These are phyloP conservation scores for Trichomalopsis sarcophagae DNA, from an alignment of 1,140 invertebrate species.

Conservation along the genomic window DNA sequence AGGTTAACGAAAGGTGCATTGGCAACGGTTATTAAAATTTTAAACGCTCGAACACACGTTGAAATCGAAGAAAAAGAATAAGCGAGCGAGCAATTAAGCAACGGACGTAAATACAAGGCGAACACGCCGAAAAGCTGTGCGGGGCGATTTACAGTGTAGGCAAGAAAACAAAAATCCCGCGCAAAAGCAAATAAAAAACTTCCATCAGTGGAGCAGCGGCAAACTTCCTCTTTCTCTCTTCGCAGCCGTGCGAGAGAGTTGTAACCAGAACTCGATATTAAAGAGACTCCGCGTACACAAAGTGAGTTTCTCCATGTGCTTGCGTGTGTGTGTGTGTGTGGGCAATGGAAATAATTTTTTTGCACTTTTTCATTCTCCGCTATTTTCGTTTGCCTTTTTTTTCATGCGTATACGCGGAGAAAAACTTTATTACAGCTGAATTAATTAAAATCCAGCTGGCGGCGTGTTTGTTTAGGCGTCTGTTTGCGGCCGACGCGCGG, in stretches of 20 bases:
- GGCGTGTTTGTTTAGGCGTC: constrained; percentile 23
- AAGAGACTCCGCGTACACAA: constrained; percentile 1
- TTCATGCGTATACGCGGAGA: neutral
- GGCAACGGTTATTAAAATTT: too few relatives aligned
- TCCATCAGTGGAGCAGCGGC: neutral
- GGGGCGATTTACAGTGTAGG: neutral
- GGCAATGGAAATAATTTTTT: neutral
- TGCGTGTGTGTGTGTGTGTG: too few relatives aligned
- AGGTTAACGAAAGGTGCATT: too few relatives aligned
- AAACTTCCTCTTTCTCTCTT: neutral
- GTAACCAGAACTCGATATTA: constrained; percentile 16
- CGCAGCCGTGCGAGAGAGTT: neutral
- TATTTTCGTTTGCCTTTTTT: neutral
- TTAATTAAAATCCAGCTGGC: constrained; percentile 16
- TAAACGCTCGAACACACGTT: too few relatives aligned
- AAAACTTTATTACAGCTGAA: constrained; percentile 20
- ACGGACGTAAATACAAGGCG: neutral
- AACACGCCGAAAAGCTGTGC: neutral
- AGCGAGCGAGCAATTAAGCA: neutral
- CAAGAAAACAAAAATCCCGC: neutral
- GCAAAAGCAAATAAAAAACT: neutral
- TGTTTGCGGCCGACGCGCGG: neutral
- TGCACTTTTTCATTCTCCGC: neutral
- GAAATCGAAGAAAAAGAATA: too few relatives aligned
- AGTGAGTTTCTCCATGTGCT: neutral